Conservation (phyloP, 2,113 vertebrate genomes). For the Rafetus swinhoei region DNA sequence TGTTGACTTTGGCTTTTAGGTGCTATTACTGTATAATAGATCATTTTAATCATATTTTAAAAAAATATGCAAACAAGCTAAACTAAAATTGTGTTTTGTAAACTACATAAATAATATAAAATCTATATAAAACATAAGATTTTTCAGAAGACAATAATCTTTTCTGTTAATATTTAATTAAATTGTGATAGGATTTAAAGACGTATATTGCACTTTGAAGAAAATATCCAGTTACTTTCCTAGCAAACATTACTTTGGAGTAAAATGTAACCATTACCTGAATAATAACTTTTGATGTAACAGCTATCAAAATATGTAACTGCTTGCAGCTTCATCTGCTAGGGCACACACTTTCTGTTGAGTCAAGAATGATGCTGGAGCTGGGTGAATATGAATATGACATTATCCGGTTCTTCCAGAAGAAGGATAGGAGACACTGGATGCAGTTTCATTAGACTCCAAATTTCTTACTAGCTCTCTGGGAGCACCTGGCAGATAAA, state of each 20-base stretch:
- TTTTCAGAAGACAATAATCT: background rate
- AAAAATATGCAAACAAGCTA: background rate
- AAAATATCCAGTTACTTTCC: background rate
- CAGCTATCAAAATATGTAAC: background rate
- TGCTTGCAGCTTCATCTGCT: background rate
- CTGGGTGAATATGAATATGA: background rate
- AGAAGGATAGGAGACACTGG: background rate
- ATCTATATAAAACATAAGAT: background rate
- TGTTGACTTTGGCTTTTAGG: background rate
- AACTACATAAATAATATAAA: background rate
- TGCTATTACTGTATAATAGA: background rate
- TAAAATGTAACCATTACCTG: background rate
- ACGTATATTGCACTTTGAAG: background rate
- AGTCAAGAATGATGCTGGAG: background rate
- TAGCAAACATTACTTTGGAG: background rate
- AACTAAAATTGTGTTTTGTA: background rate
- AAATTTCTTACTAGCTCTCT: background rate
- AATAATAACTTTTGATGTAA: background rate
- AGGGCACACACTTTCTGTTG: background rate
- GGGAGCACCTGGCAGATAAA: background rate
- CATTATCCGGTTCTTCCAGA: background rate
- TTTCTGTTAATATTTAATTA: background rate
- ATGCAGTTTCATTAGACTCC: background rate
- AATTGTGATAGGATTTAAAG: background rate
- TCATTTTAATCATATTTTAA: background rate